Base-by-base conservation (phyloP, 2,888 invertebrate genomes). In the Philaethria dido region DNA sequence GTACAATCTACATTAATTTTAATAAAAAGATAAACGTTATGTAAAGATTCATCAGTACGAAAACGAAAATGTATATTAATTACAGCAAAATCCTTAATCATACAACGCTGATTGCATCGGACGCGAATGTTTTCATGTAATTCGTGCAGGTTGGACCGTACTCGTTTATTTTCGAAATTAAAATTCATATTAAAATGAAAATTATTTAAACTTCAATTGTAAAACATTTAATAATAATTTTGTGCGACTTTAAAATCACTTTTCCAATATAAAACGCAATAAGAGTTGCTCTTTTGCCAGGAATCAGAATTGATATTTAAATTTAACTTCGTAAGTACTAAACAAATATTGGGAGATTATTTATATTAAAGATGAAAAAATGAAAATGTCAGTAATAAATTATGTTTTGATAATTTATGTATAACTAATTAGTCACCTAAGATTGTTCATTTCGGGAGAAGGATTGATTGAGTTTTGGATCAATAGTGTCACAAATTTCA, bases 121-220 rank as follows among this genome's bases (percentile, higher is more conserved):
- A 42, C 57, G 42, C 44, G 42, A 44, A 59, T 25, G 11, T 59
- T 59, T 59, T 59, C 29, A 13, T 59, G 2, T 16, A 59, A 55
- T 36, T 59, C 44, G 42, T 4, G 18, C 25, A 44, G 20, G 55
- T 39, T 36, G 18, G 8, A 0, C 25, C 44, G 11, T 45, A 59
- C 16, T 59, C 25, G 42, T 59, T 59, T 42, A 42, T 59, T 44
- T 39, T n/a, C 22, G 25, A 45, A 57, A 59, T 45, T 59, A 45
- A 45, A 59, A 45, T 42, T 25, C 44, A 59, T 44, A 42, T 44
- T 44, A 55, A 45, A 29, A 16, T 45, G 59, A 60, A 60, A 60
- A 45, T 60, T 25, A 60, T 16, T 42, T 44, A 59, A 29, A 45
- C 44, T 60, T 60, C n/a, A 29, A 18, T 44, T 60, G 29, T 45